Evolutionary conservation across 2,113 vertebrate species (phyloP).

Genomic region (Petrocephalus zakoni): DNA sequence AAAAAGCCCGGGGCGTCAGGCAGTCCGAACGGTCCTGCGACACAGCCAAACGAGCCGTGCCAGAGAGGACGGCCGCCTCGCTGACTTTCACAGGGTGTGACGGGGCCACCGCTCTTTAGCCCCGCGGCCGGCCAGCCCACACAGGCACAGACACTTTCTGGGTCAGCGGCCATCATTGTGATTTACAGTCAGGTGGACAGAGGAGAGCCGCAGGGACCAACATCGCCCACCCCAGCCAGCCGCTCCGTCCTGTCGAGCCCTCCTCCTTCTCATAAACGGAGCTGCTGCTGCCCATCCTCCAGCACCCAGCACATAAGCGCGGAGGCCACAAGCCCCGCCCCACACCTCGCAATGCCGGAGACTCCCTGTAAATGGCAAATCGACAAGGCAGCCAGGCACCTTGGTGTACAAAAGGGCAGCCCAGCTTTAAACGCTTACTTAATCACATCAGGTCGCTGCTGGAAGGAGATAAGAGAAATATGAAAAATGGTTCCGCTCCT

Average conservation of each 20-base stretch:
- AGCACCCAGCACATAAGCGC: not conserved
- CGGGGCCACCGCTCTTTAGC: not conserved
- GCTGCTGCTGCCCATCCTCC: not conserved
- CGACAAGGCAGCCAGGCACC: constrained; percentile 10
- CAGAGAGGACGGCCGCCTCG: not conserved
- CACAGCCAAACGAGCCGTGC: not conserved
- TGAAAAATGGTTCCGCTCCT: constrained; percentile 30
- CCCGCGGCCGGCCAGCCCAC: not conserved
- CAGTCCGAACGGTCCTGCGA: not conserved
- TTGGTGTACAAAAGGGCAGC: constrained; percentile 22
- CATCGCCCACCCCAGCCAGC: not conserved
- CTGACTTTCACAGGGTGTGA: constrained; percentile 17
- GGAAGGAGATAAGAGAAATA: constrained; percentile 41
- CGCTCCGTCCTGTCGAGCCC: not conserved
- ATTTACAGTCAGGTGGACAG: constrained; percentile 22
- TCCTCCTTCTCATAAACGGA: not conserved
- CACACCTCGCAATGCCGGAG: not conserved
- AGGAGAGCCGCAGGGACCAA: constrained; percentile 6
- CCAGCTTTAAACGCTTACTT: constrained; percentile 39
- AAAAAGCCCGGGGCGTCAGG: not conserved
- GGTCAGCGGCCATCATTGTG: constrained; percentile 10
- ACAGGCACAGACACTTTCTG: constrained; percentile 1
- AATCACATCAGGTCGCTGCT: constrained; percentile 28
- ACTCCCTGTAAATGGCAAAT: not conserved
- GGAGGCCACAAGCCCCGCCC: not conserved